Percentiles rank a stretch among this genome's conserved stretches.
Evolutionary conservation across 2,113 vertebrate species (phyloP).

Genomic region (human): DNA sequence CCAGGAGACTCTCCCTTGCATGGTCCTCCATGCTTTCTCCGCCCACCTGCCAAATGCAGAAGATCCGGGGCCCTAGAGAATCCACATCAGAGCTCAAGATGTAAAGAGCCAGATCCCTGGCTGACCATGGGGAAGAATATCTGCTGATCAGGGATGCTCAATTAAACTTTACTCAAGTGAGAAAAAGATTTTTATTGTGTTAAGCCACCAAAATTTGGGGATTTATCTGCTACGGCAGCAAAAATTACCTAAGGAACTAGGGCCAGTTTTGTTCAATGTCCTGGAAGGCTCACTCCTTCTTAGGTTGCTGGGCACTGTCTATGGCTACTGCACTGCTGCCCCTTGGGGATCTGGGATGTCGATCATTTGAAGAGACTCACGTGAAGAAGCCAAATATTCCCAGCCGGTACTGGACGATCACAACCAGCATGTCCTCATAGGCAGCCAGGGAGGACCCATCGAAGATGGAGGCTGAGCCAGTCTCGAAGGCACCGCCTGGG

Average conservation of each 20-base stretch:
- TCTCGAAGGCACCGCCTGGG: conserved; percentile 50
- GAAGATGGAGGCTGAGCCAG: conserved; percentile 63
- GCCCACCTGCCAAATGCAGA: background rate
- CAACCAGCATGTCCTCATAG: conserved; percentile 64
- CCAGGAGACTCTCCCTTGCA: background rate
- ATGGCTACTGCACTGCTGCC: background rate
- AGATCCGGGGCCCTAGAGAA: background rate
- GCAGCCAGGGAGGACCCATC: conserved; percentile 69
- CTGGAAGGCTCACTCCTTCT: background rate
- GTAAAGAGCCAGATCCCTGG: background rate
- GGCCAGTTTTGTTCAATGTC: background rate
- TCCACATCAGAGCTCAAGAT: background rate
- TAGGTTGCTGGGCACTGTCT: background rate
- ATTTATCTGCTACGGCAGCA: background rate
- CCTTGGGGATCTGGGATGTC: background rate
- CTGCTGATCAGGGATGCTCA: background rate
- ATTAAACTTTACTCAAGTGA: background rate
- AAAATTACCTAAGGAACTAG: background rate
- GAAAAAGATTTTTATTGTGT: background rate
- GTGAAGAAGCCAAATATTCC: conserved; percentile 76
- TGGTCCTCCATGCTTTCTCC: background rate
- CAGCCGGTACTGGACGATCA: conserved; percentile 63
- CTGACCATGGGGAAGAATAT: background rate
- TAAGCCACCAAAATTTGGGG: background rate
- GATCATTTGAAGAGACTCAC: conserved; percentile 47